Conservation (phyloP, 2,797 vertebrate genomes). For the Sciurus vulgaris region DNA sequence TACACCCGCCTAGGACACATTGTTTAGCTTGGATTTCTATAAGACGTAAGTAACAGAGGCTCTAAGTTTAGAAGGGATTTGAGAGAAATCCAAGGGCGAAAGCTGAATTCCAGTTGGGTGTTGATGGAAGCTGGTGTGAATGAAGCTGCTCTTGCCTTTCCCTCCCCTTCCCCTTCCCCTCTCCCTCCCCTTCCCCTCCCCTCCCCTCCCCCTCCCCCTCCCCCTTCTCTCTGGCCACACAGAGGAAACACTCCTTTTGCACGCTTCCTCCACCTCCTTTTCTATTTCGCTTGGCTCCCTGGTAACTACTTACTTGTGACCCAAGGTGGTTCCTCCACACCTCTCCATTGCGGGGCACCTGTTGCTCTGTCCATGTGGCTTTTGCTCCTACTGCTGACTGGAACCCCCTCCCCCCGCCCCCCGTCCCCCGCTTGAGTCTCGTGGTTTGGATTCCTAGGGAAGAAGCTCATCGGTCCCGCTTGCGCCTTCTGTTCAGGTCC, state of each 20-base stretch:
- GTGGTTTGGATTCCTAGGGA: background rate
- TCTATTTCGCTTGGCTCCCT: background rate
- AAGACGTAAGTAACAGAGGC: background rate
- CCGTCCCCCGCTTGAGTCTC: too few relatives aligned
- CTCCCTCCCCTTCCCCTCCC: too few relatives aligned
- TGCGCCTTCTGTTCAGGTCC: background rate
- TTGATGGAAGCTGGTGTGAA: background rate
- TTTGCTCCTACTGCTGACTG: background rate
- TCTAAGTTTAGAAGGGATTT: constrained; percentile 25
- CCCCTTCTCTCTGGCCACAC: too few relatives aligned
- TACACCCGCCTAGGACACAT: background rate
- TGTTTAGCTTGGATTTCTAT: constrained; percentile 20
- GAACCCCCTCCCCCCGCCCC: constrained; percentile 28
- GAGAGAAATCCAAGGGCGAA: background rate
- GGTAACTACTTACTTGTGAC: accelerated
- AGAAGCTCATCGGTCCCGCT: background rate
- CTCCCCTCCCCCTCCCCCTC: background rate
- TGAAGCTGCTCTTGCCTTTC: background rate
- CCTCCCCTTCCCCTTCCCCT: too few relatives aligned
- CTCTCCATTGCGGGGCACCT: background rate
- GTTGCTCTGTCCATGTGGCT: background rate
- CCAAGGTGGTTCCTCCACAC: background rate
- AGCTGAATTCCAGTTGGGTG: background rate
- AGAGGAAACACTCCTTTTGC: too few relatives aligned
- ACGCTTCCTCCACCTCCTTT: background rate